phyloP scores from a whole-genome alignment of 2,888 invertebrate genomes.

The Pandemis corylana region DNA sequence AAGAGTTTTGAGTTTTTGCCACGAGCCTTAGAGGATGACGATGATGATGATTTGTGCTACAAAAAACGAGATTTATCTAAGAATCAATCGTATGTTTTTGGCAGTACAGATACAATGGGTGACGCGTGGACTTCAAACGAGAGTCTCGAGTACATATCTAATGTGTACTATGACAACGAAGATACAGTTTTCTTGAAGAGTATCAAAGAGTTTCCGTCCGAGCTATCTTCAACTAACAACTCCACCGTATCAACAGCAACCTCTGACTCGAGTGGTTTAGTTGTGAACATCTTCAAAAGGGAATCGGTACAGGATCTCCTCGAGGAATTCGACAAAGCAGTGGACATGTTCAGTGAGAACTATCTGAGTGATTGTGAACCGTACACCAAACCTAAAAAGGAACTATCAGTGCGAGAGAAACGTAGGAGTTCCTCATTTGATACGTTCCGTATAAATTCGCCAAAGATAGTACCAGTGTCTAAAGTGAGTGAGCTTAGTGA shows the following conservation, averaged over 20 bases:
- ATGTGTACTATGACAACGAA: slow-evolving; percentile 71
- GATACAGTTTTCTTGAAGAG: slow-evolving; percentile 71
- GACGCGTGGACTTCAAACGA: slow-evolving; percentile 73
- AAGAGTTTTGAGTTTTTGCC: slow-evolving; percentile 81
- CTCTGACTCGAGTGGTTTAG: slow-evolving; percentile 68
- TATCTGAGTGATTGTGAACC: slow-evolving; percentile 78
- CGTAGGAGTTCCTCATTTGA: slow-evolving; percentile 73
- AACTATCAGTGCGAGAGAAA: slow-evolving; percentile 59
- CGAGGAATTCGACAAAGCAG: slow-evolving; percentile 73
- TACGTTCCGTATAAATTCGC: slow-evolving; percentile 58
- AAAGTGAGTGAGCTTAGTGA: slow-evolving; percentile 74
- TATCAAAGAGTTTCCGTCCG: slow-evolving; percentile 63
- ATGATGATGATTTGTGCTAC: slow-evolving; percentile 49
- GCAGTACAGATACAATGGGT: slow-evolving; percentile 68
- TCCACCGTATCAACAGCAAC: slow-evolving; percentile 70
- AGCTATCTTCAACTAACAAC: slow-evolving; percentile 64
- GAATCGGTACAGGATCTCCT: slow-evolving; percentile 73
- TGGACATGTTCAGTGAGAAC: slow-evolving; percentile 77
- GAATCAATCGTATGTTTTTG: slow-evolving; percentile 66
- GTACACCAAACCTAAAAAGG: slow-evolving; percentile 65
- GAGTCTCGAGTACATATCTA: slow-evolving; percentile 71
- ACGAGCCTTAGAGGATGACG: slow-evolving; percentile 64
- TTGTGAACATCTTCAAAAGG: slow-evolving; percentile 65
- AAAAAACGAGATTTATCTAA: slow-evolving; percentile 53
- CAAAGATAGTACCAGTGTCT: slow-evolving; percentile 71